Percentiles rank a stretch among this genome's conserved stretches.
Conservation (phyloP, 1,140 invertebrate species). For the Oedothorax gibbosus region DNA sequence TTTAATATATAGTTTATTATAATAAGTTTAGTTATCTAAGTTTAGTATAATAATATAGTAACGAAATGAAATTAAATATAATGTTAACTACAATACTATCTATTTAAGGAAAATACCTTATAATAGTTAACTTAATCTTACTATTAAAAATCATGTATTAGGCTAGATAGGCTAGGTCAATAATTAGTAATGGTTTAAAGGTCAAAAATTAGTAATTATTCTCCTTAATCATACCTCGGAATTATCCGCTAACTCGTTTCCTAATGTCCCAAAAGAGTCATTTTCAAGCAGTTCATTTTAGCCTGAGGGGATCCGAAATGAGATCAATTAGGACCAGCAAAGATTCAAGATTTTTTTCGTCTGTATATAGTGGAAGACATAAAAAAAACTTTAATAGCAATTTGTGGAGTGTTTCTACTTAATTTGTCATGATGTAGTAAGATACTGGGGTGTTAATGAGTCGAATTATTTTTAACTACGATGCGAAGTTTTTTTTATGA, state of each 20-base stretch:
- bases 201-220: constrained; percentile 8
- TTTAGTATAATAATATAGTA: too few species aligned
- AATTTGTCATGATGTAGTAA: constrained; percentile 23
- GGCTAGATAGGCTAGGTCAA: too few species aligned
- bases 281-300: not conserved
- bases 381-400: constrained; percentile 35
- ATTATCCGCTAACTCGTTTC: not conserved
- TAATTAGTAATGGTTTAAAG: too few species aligned
- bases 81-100: too few species aligned
- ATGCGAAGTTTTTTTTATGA: not conserved
- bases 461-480: constrained; percentile 13
- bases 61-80: too few species aligned
- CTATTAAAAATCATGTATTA: not conserved
- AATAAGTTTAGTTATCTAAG: too few species aligned
- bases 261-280: not conserved
- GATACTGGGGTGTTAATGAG: constrained; percentile 19
- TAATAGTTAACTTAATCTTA: not conserved
- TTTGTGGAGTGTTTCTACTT: constrained; percentile 36
- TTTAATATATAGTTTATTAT: too few species aligned
- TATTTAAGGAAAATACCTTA: too few species aligned
- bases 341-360: constrained; percentile 10
- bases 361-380: not conserved
- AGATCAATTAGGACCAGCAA: constrained; percentile 19
- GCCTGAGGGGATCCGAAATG: constrained; percentile 9
- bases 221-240: not conserved